phyloP scores from a whole-genome alignment of 1,140 invertebrate species.

The Kradibia gibbosae region DNA sequence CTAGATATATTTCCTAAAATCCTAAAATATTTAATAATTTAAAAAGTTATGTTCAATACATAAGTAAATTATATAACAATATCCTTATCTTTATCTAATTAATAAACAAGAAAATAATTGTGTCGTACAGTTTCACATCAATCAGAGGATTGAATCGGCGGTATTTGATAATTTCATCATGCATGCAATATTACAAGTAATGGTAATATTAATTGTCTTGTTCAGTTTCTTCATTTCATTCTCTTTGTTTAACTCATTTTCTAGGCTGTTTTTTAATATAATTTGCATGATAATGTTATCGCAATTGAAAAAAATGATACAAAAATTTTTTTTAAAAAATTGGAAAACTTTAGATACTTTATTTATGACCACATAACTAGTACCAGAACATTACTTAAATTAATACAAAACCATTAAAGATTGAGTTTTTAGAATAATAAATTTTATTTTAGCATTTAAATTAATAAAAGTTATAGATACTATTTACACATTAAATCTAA shows the following conservation, averaged over 20 bases:
- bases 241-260: conserved; percentile 19
- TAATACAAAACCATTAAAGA: no score
- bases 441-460: no score
- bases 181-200: conserved; percentile 30
- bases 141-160: conserved; percentile 20
- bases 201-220: conserved; percentile 1
- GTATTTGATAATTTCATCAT: conserved; percentile 42
- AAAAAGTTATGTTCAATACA: neutral
- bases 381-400: no score
- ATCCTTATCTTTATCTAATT: neutral
- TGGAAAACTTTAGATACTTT: no score
- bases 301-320: no score
- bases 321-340: no score
- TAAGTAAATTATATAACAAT: conserved; percentile 20
- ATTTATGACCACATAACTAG: no score
- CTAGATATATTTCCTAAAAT: neutral
- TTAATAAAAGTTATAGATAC: no score
- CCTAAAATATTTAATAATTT: neutral
- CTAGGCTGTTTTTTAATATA: no score
- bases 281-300: neutral
- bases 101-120: conserved; percentile 33
- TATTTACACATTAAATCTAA: no score
- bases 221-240: neutral
- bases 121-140: conserved; percentile 38
- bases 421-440: no score